Conservation (phyloP, 2,888 invertebrate species). For the Cheilosia variabilis region DNA sequence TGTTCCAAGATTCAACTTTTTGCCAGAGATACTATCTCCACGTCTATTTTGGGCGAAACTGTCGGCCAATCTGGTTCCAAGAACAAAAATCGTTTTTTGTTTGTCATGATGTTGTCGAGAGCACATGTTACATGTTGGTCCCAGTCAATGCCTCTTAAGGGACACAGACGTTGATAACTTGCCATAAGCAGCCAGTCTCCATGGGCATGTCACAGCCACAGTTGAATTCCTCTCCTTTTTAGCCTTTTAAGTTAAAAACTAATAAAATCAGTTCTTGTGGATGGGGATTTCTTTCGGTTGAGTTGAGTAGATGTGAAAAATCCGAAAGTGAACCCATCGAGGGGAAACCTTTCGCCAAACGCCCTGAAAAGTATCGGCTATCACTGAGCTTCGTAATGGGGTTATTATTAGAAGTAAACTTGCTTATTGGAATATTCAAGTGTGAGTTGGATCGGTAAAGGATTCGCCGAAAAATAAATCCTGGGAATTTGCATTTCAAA, state of each 20-base stretch:
- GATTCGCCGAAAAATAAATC: neutral
- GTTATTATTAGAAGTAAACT: conserved; percentile 4
- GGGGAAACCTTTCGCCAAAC: neutral
- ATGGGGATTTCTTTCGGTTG: conserved; percentile 11
- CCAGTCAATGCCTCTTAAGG: conserved; percentile 8
- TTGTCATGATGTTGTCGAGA: neutral
- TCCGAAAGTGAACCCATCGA: conserved; percentile 1
- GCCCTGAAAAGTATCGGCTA: neutral
- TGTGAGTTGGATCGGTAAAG: neutral
- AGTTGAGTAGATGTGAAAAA: conserved; percentile 1
- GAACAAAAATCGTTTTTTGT: neutral
- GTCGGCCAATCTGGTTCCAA: neutral
- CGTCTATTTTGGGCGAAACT: neutral
- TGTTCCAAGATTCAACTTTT: conserved; percentile 11
- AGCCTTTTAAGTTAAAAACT: conserved; percentile 4
- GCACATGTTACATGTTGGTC: conserved; percentile 12
- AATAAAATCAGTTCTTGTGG: conserved; percentile 13
- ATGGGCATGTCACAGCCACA: neutral
- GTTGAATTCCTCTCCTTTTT: neutral
- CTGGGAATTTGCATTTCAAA: conserved; percentile 24
- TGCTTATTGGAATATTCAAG: conserved; percentile 1
- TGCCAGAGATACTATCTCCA: neutral
- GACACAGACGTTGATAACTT: conserved; percentile 6
- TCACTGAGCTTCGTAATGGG: neutral
- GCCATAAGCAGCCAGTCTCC: neutral